Evolutionary conservation across 2,888 invertebrate species (phyloP).

Genomic region (Druceiella hillmani): DNA sequence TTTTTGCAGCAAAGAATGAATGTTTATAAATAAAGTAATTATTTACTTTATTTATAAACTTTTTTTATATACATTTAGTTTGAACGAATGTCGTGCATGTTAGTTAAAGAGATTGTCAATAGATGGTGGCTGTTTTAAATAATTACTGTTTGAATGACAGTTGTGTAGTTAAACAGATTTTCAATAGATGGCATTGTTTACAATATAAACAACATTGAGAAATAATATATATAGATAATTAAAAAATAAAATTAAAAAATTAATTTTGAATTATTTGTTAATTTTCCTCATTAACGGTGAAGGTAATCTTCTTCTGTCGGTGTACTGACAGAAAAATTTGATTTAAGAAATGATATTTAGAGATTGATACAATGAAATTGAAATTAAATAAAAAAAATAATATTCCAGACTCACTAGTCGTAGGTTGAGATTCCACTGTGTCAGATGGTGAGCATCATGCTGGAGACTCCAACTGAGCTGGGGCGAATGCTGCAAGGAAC

Average conservation of each 20-base stretch:
- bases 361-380: background rate
- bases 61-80: too few relatives aligned
- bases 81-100: too few relatives aligned
- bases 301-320: background rate
- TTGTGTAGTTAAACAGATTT: too few relatives aligned
- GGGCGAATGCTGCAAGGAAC: constrained; percentile 35
- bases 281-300: background rate
- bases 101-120: too few relatives aligned
- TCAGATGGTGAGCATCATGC: constrained; percentile 62
- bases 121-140: too few relatives aligned
- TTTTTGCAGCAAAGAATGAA: too few relatives aligned
- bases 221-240: background rate
- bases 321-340: too few relatives aligned
- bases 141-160: too few relatives aligned
- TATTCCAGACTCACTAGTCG: constrained; percentile 51
- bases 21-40: too few relatives aligned
- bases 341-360: too few relatives aligned
- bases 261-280: background rate
- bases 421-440: constrained; percentile 74
- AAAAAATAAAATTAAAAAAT: background rate
- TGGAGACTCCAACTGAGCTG: constrained; percentile 59
- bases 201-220: background rate
- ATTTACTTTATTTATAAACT: too few relatives aligned
- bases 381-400: background rate
- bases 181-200: too few relatives aligned